Conservation (phyloP, 2,113 vertebrate species). For the Prionailurus bengalensis region DNA sequence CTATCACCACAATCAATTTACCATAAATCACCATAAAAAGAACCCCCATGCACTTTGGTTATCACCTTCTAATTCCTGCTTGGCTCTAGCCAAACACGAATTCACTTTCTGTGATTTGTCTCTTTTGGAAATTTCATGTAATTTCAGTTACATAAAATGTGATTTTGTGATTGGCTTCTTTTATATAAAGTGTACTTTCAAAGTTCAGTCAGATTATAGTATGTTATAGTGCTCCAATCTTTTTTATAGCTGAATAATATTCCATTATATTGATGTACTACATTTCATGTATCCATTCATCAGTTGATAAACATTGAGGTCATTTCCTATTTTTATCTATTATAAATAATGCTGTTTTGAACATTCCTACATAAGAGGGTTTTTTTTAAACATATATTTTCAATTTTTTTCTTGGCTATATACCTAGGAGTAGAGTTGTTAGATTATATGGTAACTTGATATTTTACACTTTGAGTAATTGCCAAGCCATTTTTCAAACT, state of each 20-base stretch:
- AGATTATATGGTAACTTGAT: background rate
- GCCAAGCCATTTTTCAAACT: background rate
- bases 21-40: background rate
- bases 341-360: background rate
- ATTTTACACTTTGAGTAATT: background rate
- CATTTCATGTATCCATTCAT: background rate
- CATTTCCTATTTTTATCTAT: background rate
- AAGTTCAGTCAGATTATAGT: background rate
- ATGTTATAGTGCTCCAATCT: background rate
- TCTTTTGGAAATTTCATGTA: background rate
- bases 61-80: background rate
- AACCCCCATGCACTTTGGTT: background rate
- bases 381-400: background rate
- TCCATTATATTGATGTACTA: background rate
- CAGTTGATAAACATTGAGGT: background rate
- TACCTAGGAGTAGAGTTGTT: background rate
- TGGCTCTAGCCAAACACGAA: background rate
- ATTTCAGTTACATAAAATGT: background rate
- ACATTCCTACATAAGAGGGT: background rate
- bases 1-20: background rate
- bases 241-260: background rate
- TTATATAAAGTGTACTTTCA: background rate
- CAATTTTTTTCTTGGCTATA: background rate
- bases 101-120: background rate
- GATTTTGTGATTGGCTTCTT: background rate